Conservation (phyloP, 2,888 invertebrate species). For the Polydesmus complanatus region DNA sequence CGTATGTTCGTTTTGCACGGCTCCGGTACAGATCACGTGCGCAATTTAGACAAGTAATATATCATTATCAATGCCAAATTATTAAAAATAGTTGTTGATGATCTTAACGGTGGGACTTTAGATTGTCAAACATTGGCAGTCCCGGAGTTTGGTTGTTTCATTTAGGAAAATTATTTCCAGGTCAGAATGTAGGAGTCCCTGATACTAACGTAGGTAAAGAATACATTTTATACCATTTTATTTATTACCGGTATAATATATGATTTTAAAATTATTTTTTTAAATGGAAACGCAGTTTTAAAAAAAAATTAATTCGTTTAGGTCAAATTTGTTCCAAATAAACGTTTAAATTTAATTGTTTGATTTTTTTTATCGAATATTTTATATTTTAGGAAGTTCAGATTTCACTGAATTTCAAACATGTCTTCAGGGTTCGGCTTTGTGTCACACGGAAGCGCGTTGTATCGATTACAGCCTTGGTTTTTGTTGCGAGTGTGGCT, state of each 20-base stretch:
- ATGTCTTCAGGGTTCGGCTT: conserved; percentile 41
- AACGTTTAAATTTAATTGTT: background rate
- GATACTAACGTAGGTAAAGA: conserved; percentile 34
- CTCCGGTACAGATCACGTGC: conserved; percentile 80
- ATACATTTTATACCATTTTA: too few relatives aligned
- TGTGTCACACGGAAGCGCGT: conserved; percentile 65
- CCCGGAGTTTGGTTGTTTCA: conserved; percentile 78
- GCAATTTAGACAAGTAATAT: conserved; percentile 48
- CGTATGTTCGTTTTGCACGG: conserved; percentile 59
- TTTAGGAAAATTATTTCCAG: conserved; percentile 52
- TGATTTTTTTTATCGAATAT: too few relatives aligned
- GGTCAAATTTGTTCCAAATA: background rate
- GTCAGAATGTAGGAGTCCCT: conserved; percentile 51
- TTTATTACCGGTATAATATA: too few relatives aligned
- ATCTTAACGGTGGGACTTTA: too few relatives aligned
- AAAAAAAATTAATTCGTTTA: too few relatives aligned
- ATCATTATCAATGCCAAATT: conserved; percentile 4
- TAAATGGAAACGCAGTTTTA: too few relatives aligned
- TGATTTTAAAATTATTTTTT: too few relatives aligned
- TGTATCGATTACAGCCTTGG: conserved; percentile 71
- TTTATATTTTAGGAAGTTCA: background rate
- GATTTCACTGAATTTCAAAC: conserved; percentile 36
- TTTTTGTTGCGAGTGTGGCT: conserved; percentile 72
- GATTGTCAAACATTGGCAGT: conserved; percentile 70
- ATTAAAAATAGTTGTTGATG: background rate